Percentiles rank a stretch among this genome's conserved stretches.
Evolutionary conservation across 2,888 invertebrate genomes (phyloP).

Genomic region (Tenthredo amoena): DNA sequence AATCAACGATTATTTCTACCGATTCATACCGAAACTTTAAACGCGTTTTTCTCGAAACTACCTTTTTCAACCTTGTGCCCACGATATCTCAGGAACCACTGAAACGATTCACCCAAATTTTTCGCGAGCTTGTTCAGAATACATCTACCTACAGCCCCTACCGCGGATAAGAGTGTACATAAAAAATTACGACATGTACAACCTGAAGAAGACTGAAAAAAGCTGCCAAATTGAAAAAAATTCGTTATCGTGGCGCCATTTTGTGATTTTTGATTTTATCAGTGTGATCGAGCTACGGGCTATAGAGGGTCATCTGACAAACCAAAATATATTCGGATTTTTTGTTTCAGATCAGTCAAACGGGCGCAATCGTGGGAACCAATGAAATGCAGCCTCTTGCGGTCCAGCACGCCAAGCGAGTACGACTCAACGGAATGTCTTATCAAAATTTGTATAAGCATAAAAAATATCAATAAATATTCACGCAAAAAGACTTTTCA

Average conservation of each 20-base stretch:
- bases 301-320: too few relatives aligned
- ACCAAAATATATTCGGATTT: too few relatives aligned
- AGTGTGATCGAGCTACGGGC: background rate
- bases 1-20: conserved; percentile 25
- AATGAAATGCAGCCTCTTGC: conserved; percentile 38
- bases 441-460: conserved; percentile 25
- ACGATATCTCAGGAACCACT: too few relatives aligned
- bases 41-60: too few relatives aligned
- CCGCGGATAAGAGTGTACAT: conserved; percentile 22
- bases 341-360: conserved; percentile 39
- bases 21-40: background rate
- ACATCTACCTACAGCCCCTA: conserved; percentile 31
- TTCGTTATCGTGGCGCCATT: conserved; percentile 20
- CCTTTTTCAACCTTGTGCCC: too few relatives aligned
- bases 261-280: conserved; percentile 12
- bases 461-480: conserved; percentile 40
- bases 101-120: background rate
- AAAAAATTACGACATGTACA: conserved; percentile 31
- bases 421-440: conserved; percentile 22
- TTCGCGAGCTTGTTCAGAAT: conserved; percentile 22
- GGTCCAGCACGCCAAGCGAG: conserved; percentile 33
- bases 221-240: conserved; percentile 31
- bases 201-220: conserved; percentile 39
- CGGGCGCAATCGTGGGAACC: conserved; percentile 38
- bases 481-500: conserved; percentile 11